Evolutionary conservation across 2,113 vertebrate genomes (phyloP).

Genomic region (Parus major): DNA sequence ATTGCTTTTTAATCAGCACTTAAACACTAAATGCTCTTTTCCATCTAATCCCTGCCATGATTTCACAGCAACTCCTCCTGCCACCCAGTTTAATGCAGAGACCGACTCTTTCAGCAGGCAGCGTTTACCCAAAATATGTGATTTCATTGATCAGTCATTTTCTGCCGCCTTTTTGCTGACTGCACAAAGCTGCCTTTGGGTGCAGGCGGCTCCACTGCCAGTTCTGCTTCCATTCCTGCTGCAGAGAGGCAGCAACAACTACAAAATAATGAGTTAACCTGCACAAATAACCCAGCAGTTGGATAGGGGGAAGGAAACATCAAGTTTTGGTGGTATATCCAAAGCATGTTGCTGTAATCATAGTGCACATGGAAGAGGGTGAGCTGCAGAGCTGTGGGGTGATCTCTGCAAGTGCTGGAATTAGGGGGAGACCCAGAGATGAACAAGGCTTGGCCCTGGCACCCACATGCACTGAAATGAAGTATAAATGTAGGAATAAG

Average conservation of each 20-base stretch:
- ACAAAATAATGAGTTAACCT: background rate
- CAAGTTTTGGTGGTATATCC: rapidly evolving
- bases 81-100: background rate
- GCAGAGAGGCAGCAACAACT: background rate
- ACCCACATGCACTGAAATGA: background rate
- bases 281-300: background rate
- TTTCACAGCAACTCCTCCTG: constrained; percentile 2
- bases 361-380: rapidly evolving
- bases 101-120: constrained; percentile 6
- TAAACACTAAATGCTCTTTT: constrained; percentile 39
- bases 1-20: constrained; percentile 33
- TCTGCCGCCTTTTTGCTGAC: constrained; percentile 32
- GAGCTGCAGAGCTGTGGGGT: background rate
- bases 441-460: too few relatives aligned
- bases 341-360: rapidly evolving
- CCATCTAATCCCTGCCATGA: background rate
- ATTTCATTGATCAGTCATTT: constrained; percentile 28
- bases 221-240: constrained; percentile 1
- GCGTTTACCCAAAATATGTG: background rate
- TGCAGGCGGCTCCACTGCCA: background rate
- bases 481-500: background rate
- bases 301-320: background rate
- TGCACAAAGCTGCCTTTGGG: background rate
- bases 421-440: background rate
- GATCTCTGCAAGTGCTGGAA: background rate